Conservation (phyloP, 2,888 invertebrate species). For the Lasioglossum leucozonium region DNA sequence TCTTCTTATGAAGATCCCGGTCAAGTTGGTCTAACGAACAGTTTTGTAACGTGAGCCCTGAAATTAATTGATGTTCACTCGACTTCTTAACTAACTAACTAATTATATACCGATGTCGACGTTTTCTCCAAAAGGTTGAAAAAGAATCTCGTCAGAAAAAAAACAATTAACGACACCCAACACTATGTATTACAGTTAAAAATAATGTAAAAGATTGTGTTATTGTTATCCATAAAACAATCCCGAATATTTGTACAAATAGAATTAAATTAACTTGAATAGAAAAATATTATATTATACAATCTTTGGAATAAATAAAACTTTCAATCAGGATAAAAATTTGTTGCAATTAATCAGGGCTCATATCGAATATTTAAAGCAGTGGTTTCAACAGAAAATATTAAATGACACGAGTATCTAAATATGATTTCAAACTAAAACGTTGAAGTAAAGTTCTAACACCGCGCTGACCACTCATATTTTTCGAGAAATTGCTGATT, state of each 20-base stretch:
- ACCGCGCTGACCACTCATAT: conserved; percentile 30
- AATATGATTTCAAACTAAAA: not conserved
- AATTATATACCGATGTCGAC: not conserved
- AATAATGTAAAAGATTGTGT: not conserved
- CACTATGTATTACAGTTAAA: not conserved
- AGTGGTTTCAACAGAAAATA: not conserved
- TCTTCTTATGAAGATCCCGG: conserved; percentile 65
- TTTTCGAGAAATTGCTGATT: conserved; percentile 66
- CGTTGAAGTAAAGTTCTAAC: conserved; percentile 2
- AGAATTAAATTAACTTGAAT: too few relatives aligned
- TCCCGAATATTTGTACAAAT: too few relatives aligned
- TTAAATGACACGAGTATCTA: not conserved
- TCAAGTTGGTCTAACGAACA: conserved; percentile 75
- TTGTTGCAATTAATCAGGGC: not conserved
- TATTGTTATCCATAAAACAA: not conserved
- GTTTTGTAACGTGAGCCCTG: conserved; percentile 69
- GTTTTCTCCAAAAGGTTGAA: not conserved
- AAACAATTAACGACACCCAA: not conserved
- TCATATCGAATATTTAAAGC: not conserved
- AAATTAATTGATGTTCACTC: conserved; percentile 63
- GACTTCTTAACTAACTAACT: not conserved
- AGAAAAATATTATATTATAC: too few relatives aligned
- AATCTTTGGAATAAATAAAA: not conserved
- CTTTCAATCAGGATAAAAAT: not conserved
- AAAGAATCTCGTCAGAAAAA: not conserved